Base-by-base conservation (phyloP, 23 tunicate genomes). In the Trididemnum nubilum region DNA sequence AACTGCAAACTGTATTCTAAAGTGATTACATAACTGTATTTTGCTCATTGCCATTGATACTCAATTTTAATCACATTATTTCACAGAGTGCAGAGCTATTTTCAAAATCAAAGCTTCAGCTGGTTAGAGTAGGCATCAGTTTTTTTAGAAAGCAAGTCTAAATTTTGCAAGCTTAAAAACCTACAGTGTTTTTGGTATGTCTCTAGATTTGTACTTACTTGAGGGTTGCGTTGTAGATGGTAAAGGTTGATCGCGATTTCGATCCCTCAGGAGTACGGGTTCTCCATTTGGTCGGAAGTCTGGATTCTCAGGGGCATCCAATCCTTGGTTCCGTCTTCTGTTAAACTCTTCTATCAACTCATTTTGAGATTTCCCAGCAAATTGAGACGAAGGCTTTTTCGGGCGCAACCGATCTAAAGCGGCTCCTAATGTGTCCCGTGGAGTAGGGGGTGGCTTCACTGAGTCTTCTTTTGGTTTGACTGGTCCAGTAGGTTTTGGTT, bases 361-460 rank as follows among this genome's bases (percentile, higher is more conserved):
- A 67, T 33, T 67, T 33, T 67, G 74, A 32, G 37, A 30, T 24
- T 12, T 67, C 21, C 38, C 12, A 5, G 37, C 7, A 33, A 31
- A 33, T 15, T 19, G 27, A 4, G 28, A 63, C 57, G 57, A 18
- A 33, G 21, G 15, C 18, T 67, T 32, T 67, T 67, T 67, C 9
- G 74, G 38, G 37, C n/a, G 37, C 38, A 67, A 67, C 3, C 74
- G 74, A 67, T 67, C 37, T n/a, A 67, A 67, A 67, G 38, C 38
- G 2, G 37, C 74, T 7, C 74, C 74, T 15, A 67, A 7, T 2
- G 37, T 67, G 18, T 33, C 33, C 12, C 7, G 2, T 4, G 33
- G 38, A 67, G 37, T 67, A n/a, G 74, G 37, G 18, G 5, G 18
- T 3, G 22, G 22, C 12, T 12, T n/a, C 15, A 31, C 74, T 67